Evolutionary conservation across 2,113 vertebrate species (phyloP).

Genomic region (Phylloscopus whistleri): DNA sequence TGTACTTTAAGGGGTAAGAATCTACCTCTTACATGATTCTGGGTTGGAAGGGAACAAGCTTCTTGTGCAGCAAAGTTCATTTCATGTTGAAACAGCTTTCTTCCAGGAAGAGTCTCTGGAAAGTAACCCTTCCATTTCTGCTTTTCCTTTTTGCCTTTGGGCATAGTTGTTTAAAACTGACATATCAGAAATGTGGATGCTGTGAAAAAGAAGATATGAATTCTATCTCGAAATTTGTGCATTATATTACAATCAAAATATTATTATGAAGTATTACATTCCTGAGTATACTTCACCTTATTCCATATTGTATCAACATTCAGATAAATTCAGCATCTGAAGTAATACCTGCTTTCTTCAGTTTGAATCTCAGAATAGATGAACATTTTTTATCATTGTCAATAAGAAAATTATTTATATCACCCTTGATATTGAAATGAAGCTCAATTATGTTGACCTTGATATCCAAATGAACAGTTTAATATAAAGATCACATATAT

Average conservation of each 20-base stretch:
- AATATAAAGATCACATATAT: not conserved
- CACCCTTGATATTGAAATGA: not conserved
- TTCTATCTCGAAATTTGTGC: not conserved
- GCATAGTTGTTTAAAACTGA: not conserved
- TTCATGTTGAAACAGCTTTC: not conserved
- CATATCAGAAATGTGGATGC: accelerated
- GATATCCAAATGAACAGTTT: not conserved
- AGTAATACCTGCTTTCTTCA: not conserved
- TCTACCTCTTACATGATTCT: not conserved
- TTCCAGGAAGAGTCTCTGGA: not conserved
- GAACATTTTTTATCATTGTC: not conserved
- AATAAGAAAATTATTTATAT: not conserved
- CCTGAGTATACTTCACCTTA: not conserved
- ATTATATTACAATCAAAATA: not conserved
- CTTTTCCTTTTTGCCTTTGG: not conserved
- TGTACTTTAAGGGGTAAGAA: not conserved
- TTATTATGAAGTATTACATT: not conserved
- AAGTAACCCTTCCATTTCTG: not conserved
- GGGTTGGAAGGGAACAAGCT: not conserved
- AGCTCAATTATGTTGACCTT: slow-evolving; percentile 3
- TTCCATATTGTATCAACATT: not conserved
- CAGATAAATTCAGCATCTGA: not conserved
- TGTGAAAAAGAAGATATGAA: not conserved
- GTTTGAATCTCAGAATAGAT: not conserved
- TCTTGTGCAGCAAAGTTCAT: not conserved